A percentile compares a stretch with the other conserved stretches of the same genome.
Conservation (phyloP, 1,140 invertebrate species). For the Neodiprion fabricii region DNA sequence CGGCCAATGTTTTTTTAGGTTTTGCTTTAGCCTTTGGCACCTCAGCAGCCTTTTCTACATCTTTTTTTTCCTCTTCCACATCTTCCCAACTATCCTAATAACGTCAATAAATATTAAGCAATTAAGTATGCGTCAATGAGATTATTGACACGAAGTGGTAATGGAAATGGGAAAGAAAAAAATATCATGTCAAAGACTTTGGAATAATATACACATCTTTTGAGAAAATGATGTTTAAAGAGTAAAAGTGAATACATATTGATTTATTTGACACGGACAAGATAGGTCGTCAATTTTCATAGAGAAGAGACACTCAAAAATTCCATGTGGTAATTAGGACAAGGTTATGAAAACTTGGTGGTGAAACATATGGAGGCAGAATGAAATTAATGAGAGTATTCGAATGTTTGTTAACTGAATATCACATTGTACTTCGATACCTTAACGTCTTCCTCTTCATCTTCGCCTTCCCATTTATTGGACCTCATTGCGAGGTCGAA, state of each 20-base stretch:
- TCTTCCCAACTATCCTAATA: constrained; percentile 85
- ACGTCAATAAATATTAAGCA: constrained; percentile 22
- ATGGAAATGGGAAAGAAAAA: too few relatives aligned
- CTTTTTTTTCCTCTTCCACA: constrained; percentile 77
- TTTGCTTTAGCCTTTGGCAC: constrained; percentile 67
- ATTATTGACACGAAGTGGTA: too few relatives aligned
- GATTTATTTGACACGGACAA: too few relatives aligned
- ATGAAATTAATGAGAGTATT: background rate
- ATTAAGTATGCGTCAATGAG: too few relatives aligned
- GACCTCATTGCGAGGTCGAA: constrained; percentile 51
- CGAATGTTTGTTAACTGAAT: background rate
- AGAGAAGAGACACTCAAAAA: background rate
- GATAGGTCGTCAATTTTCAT: too few relatives aligned
- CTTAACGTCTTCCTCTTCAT: constrained; percentile 83
- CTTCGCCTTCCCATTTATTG: constrained; percentile 89
- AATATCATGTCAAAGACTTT: too few relatives aligned
- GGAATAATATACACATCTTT: too few relatives aligned
- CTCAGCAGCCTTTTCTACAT: constrained; percentile 60
- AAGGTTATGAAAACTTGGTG: background rate
- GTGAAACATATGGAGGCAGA: constrained; percentile 1
- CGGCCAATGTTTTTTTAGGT: constrained; percentile 71
- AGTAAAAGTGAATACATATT: too few relatives aligned
- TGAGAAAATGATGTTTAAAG: too few relatives aligned
- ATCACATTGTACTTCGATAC: constrained; percentile 58
- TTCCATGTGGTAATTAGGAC: background rate